Percentiles rank a stretch among this genome's conserved stretches.
Conservation (phyloP, 2,888 invertebrate genomes). For the Hartigia nigra region DNA sequence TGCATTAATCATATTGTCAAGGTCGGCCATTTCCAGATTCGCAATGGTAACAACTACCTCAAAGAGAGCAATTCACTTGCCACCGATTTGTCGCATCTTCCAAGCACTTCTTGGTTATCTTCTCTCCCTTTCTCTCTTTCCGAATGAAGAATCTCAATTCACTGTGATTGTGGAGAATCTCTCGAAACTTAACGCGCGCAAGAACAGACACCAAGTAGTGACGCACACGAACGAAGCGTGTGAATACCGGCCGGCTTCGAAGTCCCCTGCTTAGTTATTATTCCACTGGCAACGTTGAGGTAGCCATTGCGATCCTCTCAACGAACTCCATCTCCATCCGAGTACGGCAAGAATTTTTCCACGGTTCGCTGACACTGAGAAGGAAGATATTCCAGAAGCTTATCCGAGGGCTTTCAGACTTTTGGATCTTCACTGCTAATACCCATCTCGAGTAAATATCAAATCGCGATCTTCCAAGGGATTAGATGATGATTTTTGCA, state of each 20-base stretch:
- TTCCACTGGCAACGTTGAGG: conserved; percentile 6
- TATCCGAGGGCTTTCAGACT: background rate
- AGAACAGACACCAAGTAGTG: background rate
- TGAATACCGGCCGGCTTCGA: background rate
- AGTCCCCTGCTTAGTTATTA: conserved; percentile 2
- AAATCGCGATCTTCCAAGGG: background rate
- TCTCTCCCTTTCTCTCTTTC: background rate
- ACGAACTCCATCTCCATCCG: background rate
- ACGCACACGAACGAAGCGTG: background rate
- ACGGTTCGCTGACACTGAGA: background rate
- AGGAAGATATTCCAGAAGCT: background rate
- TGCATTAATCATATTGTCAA: background rate
- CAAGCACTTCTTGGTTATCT: conserved; percentile 1
- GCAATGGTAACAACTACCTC: background rate
- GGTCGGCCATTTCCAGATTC: background rate
- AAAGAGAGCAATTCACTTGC: background rate
- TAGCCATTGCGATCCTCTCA: conserved; percentile 2
- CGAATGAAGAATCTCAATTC: background rate
- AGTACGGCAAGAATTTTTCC: background rate
- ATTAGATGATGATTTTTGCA: background rate
- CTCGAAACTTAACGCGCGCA: background rate
- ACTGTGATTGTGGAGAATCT: background rate
- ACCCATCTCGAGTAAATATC: background rate
- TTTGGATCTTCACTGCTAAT: background rate
- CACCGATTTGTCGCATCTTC: background rate